A percentile compares a stretch with the other conserved stretches of the same genome.
Evolutionary conservation across 1,140 invertebrate species (phyloP).

Genomic region (Scaptodrosophila lebanonensis): DNA sequence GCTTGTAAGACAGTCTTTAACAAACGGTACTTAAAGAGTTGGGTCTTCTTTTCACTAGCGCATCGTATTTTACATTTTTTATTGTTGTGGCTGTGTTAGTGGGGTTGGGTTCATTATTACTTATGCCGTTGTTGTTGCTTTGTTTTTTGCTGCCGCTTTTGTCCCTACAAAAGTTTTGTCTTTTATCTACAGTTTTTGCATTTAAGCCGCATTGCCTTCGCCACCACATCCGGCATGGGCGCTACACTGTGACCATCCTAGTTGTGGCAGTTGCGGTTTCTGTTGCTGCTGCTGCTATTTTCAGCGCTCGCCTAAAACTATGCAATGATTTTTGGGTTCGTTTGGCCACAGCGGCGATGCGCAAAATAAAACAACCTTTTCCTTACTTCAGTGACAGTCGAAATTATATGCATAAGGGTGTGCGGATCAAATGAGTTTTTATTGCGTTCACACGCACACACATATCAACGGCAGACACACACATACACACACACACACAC

Average conservation of each 20-base stretch:
- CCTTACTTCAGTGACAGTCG: neutral
- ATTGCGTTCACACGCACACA: slow-evolving; percentile 52
- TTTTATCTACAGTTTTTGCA: slow-evolving; percentile 37
- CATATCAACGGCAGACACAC: neutral
- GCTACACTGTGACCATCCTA: too few species aligned
- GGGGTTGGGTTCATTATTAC: slow-evolving; percentile 3
- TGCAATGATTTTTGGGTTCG: slow-evolving; percentile 39
- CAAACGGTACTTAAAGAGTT: too few species aligned
- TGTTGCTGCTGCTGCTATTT: slow-evolving; percentile 4
- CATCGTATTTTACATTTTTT: neutral
- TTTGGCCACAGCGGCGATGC: slow-evolving; percentile 11
- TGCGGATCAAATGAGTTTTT: slow-evolving; percentile 66
- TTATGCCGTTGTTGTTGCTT: slow-evolving; percentile 64
- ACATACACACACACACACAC: slow-evolving; percentile 15
- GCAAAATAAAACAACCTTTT: slow-evolving; percentile 29
- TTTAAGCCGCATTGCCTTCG: slow-evolving; percentile 41
- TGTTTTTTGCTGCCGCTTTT: slow-evolving; percentile 41
- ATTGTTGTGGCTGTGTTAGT: too few species aligned
- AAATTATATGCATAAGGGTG: slow-evolving; percentile 1
- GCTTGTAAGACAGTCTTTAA: too few species aligned
- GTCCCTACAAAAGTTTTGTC: too few species aligned
- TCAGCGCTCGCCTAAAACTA: slow-evolving; percentile 47
- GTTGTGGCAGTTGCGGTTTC: slow-evolving; percentile 9
- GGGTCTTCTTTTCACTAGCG: too few species aligned
- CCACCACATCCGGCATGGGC: too few species aligned